phyloP scores from a whole-genome alignment of 2,113 vertebrate genomes.

The Lynx canadensis region DNA sequence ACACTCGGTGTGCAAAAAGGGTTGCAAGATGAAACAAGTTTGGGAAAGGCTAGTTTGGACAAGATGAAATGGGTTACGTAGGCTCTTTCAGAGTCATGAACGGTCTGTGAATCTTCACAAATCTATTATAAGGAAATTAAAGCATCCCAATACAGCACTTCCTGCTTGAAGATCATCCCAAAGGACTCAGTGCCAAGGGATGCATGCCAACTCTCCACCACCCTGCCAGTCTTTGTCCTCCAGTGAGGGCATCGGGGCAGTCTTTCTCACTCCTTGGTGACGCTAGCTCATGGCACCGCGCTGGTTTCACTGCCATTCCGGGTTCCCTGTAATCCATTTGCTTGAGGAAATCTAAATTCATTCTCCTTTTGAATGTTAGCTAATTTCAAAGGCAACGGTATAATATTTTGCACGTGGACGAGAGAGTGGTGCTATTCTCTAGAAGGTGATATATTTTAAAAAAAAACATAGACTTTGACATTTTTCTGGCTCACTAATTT shows the following conservation, averaged over 20 bases:
- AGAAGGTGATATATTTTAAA: constrained; percentile 20
- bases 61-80: background rate
- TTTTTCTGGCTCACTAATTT: constrained; percentile 71
- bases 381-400: constrained; percentile 29
- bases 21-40: background rate
- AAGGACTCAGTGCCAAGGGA: background rate
- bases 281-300: background rate
- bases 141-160: background rate
- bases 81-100: background rate
- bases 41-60: background rate
- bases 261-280: background rate
- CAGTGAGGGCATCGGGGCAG: too few relatives aligned
- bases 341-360: background rate
- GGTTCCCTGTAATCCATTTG: background rate
- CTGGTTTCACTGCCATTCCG: background rate
- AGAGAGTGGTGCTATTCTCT: constrained; percentile 6
- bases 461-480: constrained; percentile 59
- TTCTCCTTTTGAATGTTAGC: background rate
- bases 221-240: background rate
- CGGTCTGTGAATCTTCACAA: background rate
- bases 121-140: background rate
- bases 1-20: background rate
- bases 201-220: background rate
- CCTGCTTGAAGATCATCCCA: background rate
- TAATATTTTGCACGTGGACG: constrained; percentile 12